Evolutionary conservation across 64 coral and sea anemone genomes (phyloP), one percentile per base, ranked within the genome.

Genomic region (Montipora sp.): DNA sequence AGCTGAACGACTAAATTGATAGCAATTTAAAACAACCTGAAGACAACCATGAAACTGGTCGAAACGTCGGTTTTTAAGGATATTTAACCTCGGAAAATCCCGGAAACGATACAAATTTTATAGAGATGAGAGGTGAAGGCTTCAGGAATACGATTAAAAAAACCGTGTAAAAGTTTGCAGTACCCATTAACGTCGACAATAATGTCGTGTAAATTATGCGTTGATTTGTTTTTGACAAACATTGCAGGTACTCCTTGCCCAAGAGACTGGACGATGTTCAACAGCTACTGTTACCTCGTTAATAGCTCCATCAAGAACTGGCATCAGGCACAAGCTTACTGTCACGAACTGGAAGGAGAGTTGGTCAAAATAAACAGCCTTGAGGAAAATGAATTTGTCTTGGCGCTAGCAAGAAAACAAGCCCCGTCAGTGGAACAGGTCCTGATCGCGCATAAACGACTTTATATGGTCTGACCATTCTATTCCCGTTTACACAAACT

Each of bases 291-390:
- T 77, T 77, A 77, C 14, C 75, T 5, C 4, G 75, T 77, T 15
- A 16, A 11, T 4, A 6, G 13, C 2, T 5, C 4, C 8, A 14
- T 36, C 20, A 75, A 36, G 8, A 75, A 1, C 11, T 12, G 11
- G 72, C n/a, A 75, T 5, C 20, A 75, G 3, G 77, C 77, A 21
- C 48, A 80, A 57, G 5, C 51, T 3, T 80, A 55, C 77, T 80
- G 77, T 46, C 6, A 22, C 46, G 43, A 44, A 3, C 9, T 47
- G 43, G 75, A 44, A 27, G 75, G 3, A 47, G 14, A 47, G 0
- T 47, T 77, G 14, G 75, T 18, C 11, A 77, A 77, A 43, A 77
- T 77, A 8, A 77, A 77, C 47, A 77, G n/a, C 77, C n/a, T 9
- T 2, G 16, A 53, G 1, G 77, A 80, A 80, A 80, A 80, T 48